Base-by-base conservation (phyloP, 2,797 vertebrate species). In the Lutjanus argentimaculatus region DNA sequence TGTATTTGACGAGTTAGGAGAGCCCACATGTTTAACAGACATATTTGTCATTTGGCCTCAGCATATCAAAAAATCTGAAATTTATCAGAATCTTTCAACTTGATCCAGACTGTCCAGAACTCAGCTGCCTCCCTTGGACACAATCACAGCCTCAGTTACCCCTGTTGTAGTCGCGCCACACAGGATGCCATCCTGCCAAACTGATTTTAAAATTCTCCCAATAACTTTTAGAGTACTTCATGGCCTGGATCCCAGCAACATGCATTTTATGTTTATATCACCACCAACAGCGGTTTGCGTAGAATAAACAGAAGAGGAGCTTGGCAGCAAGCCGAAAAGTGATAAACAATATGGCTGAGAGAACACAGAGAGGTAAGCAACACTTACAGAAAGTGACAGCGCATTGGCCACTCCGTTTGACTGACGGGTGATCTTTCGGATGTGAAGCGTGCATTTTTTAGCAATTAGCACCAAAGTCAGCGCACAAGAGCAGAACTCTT, bases 231-330 rank as follows among this genome's bases (percentile, higher is more conserved):
- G 80, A 86, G 62, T 66, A 72, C 73, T 75, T 70, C 61, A 53
- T 56, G 72, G 68, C 80, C 66, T 11, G 22, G 42, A 76, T 81
- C 66, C 56, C 72, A 66, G 85, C 63, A 10, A 58, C 67, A 10
- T 16, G 64, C 13, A 21, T 86, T 82, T 82, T 53, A 72, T 83
- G 75, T 87, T 88, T 68, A 48, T 72, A 76, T 76, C 64, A 80
- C 77, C 62, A 73, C 10, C 63, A 67, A 73, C 17, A 2, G 51
- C 7, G 1, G 55, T 73, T 80, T 74, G 0, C 76, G 77, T 9
- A 8, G 72, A 83, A 77, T 85, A 89, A 83, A 88, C 71, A 80
- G 56, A 70, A 64, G 74, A 72, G 69, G 65, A 77, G 17, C 49
- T 84, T 79, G 81, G 85, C 85, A 73, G 73, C 0, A 51, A 52